Evolutionary conservation across 1,140 invertebrate genomes (phyloP).

Genomic region (Globodera ellingtonae): DNA sequence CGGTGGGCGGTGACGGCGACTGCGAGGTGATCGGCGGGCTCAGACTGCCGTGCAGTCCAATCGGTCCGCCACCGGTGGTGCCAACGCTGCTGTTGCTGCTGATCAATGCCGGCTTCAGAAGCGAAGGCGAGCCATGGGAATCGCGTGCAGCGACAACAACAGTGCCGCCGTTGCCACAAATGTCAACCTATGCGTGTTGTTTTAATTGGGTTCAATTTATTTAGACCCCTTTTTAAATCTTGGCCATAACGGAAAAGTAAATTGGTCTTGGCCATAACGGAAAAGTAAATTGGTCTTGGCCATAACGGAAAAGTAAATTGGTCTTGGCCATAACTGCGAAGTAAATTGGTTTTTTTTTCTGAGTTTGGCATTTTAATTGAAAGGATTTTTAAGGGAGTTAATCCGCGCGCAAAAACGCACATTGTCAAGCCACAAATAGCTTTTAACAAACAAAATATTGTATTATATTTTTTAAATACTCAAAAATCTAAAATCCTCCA

Average conservation of each 20-base stretch:
- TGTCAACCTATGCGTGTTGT: neutral
- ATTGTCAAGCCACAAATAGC: too few species aligned
- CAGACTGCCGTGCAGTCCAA: neutral
- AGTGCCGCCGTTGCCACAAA: neutral
- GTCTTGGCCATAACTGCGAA: too few species aligned
- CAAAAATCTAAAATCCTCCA: neutral
- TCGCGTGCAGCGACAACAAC: neutral
- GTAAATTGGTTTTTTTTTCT: too few species aligned
- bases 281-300: too few species aligned
- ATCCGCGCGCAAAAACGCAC: too few species aligned
- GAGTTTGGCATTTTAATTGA: too few species aligned
- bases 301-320: too few species aligned
- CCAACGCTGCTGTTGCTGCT: neutral
- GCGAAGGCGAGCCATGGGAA: neutral
- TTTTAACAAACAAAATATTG: too few species aligned
- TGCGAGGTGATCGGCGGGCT: constrained; percentile 11
- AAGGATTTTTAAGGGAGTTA: too few species aligned
- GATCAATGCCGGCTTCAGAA: neutral
- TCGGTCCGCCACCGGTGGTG: neutral
- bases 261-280: neutral
- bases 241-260: neutral
- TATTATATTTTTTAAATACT: too few species aligned
- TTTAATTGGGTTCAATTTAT: neutral
- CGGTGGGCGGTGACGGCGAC: constrained; percentile 11
- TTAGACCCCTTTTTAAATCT: neutral